phyloP scores from a whole-genome alignment of 2,113 vertebrate genomes.

The Gavialis gangeticus region DNA sequence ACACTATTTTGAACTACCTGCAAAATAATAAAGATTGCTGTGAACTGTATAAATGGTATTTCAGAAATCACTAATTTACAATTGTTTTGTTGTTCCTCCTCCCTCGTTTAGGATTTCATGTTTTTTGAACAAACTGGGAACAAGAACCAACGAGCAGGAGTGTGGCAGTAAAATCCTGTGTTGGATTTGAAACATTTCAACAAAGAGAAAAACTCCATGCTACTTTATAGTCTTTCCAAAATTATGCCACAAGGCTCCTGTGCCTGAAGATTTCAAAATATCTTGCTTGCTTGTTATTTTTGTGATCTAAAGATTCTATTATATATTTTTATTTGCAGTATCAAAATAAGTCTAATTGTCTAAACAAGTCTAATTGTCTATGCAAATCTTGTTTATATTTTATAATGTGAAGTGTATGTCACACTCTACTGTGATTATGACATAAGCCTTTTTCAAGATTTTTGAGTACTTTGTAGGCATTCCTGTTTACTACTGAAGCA shows the following conservation, averaged over 20 bases:
- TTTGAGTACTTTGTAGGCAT: not conserved
- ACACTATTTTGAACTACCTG: not conserved
- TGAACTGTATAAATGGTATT: not conserved
- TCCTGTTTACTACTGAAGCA: not conserved
- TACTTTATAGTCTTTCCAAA: not conserved
- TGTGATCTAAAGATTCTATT: not conserved
- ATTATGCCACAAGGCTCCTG: not conserved
- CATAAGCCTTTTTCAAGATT: not conserved
- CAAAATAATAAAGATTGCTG: not conserved
- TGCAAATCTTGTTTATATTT: not conserved
- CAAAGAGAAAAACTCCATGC: not conserved
- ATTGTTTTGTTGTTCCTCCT: conserved; percentile 37
- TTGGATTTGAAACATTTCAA: not conserved
- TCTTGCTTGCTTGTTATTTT: not conserved
- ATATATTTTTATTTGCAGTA: not conserved
- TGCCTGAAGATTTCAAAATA: not conserved
- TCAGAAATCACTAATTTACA: not conserved
- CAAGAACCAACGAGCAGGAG: not conserved
- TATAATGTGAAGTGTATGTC: not conserved
- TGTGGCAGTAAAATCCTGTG: conserved; percentile 9
- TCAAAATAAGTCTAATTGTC: not conserved
- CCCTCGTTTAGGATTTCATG: conserved; percentile 87
- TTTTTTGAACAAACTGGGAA: conserved; percentile 83
- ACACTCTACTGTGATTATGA: too few species aligned
- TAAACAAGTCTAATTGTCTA: not conserved